Evolutionary conservation across 2,113 vertebrate genomes (phyloP).

Genomic region (Pedionomus torquatus): DNA sequence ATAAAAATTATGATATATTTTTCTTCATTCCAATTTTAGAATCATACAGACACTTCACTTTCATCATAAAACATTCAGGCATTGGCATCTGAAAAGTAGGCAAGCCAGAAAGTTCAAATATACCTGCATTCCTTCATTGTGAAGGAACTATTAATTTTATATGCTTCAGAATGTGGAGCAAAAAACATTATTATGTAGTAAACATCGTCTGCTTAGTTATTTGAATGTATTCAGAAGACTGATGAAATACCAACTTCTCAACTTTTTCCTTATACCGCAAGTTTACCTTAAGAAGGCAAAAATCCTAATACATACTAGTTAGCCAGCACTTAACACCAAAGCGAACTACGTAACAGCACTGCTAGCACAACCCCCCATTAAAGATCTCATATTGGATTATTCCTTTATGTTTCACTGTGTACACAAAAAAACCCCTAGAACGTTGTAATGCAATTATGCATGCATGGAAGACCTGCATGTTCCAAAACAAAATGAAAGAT

Average conservation of each 20-base stretch:
- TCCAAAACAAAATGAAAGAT: constrained; percentile 66
- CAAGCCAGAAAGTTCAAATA: neutral
- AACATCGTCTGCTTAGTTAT: neutral
- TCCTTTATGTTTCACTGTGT: constrained; percentile 41
- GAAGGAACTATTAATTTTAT: neutral
- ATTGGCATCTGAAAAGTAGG: neutral
- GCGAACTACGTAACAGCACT: neutral
- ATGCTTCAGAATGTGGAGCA: neutral
- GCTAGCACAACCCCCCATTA: neutral
- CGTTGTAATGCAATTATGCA: constrained; percentile 56
- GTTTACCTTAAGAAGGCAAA: neutral
- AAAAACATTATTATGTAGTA: neutral
- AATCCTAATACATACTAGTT: neutral
- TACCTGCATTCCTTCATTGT: neutral
- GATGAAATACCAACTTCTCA: neutral
- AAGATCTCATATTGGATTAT: neutral
- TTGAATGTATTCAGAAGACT: neutral
- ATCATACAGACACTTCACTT: neutral
- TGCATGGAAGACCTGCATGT: constrained; percentile 49
- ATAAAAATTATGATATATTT: neutral
- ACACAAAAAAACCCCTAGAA: neutral
- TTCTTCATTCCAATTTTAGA: neutral
- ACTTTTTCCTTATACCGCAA: neutral
- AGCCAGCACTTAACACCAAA: neutral
- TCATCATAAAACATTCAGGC: neutral